Evolutionary conservation across 2,113 vertebrate genomes (phyloP), one percentile per base, ranked within the genome.

Genomic region (Saccopteryx bilineata): DNA sequence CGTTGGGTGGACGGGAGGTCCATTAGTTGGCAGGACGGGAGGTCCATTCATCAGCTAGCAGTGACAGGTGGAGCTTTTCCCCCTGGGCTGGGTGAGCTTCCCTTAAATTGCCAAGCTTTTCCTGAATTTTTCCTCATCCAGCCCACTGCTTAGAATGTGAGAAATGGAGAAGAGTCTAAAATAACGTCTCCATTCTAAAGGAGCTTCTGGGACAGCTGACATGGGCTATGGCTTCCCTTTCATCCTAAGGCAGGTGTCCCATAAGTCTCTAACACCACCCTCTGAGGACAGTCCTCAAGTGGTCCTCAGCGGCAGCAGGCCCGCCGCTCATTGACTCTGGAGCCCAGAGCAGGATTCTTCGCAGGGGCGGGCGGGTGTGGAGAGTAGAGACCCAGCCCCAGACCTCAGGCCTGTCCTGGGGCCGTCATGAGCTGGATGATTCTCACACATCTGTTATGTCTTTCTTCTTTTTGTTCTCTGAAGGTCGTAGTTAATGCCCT

Each of bases 401-500:
- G 17, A 8, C 1, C 2, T 9, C 3, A 39, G 60, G 48, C 50
- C 33, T 21, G 24, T 50, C n/a, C 39, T 31, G 66, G 60, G 71
- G 65, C 39, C n/a, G 54, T 5, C 10, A 9, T 31, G 52, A 33
- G 7, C 14, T 1, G n/a, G 26, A 13, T 2, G 13, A 26, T 26
- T 17, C n/a, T 26, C 23, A 9, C 19, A 11, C 14, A 5, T 7
- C 69, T 28, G 2, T 46, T 26, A 12, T 0, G 0, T 17, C 86
- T 94, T 83, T 48, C 5, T n/a, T 93, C 76, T 1, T 84, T 96
- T 96, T 52, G 0, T 90, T 90, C 85, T 39, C 95, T 94, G 31
- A 66, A 99, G 98, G 98, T 99, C 58, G 98, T 98, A 24, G 98
- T 99, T 68, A 98, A 98, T 3, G 98, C 98, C 4, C 98, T 99